Percentiles rank a stretch among this genome's conserved stretches.
Conservation (phyloP, 35 echinoderm and acorn worm genomes). For the Lytechinus variegatus region DNA sequence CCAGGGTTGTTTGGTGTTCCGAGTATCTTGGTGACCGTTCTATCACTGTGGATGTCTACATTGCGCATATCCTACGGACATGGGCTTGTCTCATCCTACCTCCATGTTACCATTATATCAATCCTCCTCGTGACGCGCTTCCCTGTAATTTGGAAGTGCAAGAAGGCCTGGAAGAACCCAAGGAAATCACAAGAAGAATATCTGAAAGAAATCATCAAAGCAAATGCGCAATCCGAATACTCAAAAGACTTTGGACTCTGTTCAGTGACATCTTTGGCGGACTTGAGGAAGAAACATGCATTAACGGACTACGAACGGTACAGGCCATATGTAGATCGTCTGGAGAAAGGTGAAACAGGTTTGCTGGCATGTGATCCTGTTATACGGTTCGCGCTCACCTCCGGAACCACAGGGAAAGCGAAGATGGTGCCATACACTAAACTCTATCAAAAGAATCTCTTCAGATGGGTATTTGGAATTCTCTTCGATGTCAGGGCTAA, state of each 20-base stretch:
- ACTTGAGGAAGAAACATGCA: constrained; percentile 56
- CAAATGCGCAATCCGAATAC: constrained; percentile 65
- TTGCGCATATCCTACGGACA: constrained; percentile 4
- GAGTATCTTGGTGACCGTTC: not conserved
- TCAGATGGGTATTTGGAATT: not conserved
- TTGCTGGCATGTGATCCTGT: constrained; percentile 57
- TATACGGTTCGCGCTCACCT: constrained; percentile 54
- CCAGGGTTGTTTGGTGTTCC: not conserved
- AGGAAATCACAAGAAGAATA: constrained; percentile 60
- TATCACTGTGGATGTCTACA: not conserved
- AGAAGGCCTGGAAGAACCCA: constrained; percentile 38
- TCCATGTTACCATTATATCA: not conserved
- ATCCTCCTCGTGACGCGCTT: not conserved
- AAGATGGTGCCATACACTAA: constrained; percentile 54
- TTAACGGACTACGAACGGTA: constrained; percentile 70
- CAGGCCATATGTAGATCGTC: constrained; percentile 57
- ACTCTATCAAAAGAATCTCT: not conserved
- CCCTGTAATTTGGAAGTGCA: not conserved
- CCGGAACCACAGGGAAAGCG: constrained; percentile 64
- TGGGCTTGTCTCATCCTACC: not conserved
- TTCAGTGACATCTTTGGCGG: constrained; percentile 47
- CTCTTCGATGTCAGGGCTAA: not conserved
- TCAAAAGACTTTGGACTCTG: constrained; percentile 49
- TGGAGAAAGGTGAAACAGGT: constrained; percentile 66
- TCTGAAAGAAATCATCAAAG: constrained; percentile 44